Percentiles rank a stretch among this genome's conserved stretches.
Conservation (phyloP, 1,140 invertebrate species). For the Ladona fulva region DNA sequence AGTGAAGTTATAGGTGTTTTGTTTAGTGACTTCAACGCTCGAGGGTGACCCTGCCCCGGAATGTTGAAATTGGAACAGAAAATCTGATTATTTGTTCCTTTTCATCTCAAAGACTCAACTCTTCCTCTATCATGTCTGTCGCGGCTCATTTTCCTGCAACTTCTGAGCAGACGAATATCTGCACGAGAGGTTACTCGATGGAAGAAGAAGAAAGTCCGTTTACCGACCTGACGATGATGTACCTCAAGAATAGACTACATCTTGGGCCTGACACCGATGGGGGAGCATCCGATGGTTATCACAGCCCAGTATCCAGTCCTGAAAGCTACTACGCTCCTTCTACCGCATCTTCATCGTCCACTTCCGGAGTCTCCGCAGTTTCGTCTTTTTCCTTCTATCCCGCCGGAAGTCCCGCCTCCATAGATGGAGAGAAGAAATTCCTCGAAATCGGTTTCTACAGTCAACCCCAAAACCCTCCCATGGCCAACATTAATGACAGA, state of each 20-base stretch:
- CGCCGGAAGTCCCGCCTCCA: not conserved
- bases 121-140: not conserved
- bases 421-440: not conserved
- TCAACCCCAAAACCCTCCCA: not conserved
- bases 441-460: not conserved
- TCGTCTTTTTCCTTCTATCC: not conserved
- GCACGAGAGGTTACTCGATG: not conserved
- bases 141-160: not conserved
- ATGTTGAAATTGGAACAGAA: not conserved
- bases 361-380: not conserved
- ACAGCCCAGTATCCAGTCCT: conserved; percentile 24
- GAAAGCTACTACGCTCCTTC: conserved; percentile 21
- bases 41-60: not conserved
- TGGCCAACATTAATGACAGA: not conserved
- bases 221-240: not conserved
- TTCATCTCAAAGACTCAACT: not conserved
- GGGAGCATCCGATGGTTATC: conserved; percentile 22
- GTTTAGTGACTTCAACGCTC: not conserved
- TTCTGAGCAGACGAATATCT: not conserved
- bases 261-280: conserved; percentile 16
- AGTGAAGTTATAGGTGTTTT: not conserved
- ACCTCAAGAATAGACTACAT: not conserved
- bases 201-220: not conserved
- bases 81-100: not conserved
- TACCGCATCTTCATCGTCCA: conserved; percentile 12